Evolutionary conservation across 1,140 invertebrate species (phyloP), one percentile per base, ranked within the genome.

Genomic region (Papilio aristodemus): DNA sequence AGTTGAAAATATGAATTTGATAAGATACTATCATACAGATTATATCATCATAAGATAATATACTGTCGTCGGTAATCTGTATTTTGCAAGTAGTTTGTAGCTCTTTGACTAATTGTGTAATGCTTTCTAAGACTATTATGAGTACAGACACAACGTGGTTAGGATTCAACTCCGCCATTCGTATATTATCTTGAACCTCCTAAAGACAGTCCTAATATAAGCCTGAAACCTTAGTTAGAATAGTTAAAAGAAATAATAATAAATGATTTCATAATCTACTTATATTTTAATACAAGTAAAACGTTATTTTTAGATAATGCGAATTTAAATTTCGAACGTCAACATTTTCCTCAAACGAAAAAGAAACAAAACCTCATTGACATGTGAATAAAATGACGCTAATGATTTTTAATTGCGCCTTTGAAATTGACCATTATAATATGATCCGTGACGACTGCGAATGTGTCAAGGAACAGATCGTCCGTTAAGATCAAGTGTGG

Each of bases 371-470:
- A 75, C 43, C 62, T 69, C 36, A 58, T 58, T 60, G 41, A 63
- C 60, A 74, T 69, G 72, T 77, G 71, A 71, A 69, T 67, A 73
- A 68, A 43, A 63, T 63, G 60, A 0, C 50, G 70, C 76, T 84
- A 81, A 83, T 83, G 76, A 85, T 77, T 80, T 78, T 80, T 85
- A 85, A 85, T 83, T 80, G 78, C 72, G 67, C 71, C 77, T 79
- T 79, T 74, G 50, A 69, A 75, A 43, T 50, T 70, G 22, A 10
- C 81, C 80, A 85, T 19, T 63, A 58, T 73, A 74, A 0, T 10
- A 19, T 57, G 79, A 77, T 43, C 77, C 64, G 69, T 69, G 46
- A 32, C 39, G 36, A 27, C 57, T 37, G 22, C 25, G 46, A 25
- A n/a, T 8, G 46, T 27, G 58, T 76, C 39, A 75, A 71, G 46